Percentiles rank a stretch among this genome's conserved stretches.
Evolutionary conservation across 2,113 vertebrate genomes (phyloP).

Genomic region (Gymnorhina tibicen): DNA sequence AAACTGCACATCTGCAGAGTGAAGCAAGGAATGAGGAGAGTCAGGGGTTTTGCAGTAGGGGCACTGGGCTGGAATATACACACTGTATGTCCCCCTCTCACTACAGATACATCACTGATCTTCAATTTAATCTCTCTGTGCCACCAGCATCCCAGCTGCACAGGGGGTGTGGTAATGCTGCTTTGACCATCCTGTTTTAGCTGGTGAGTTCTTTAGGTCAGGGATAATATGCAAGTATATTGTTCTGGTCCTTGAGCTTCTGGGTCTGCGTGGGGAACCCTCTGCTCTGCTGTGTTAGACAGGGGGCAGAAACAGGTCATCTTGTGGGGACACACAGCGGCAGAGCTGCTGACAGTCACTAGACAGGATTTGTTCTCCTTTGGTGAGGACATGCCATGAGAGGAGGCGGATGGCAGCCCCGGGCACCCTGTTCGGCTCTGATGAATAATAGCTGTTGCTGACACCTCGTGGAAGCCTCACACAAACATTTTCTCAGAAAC

Average conservation of each 20-base stretch:
- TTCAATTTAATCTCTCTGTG: neutral
- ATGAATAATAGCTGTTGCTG: slow-evolving; percentile 34
- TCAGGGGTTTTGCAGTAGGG: neutral
- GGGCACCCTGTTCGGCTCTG: neutral
- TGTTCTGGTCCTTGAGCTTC: neutral
- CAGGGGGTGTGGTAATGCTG: rapidly evolving
- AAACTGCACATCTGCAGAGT: neutral
- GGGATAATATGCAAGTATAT: neutral
- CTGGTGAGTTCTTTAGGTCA: neutral
- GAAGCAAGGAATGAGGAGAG: neutral
- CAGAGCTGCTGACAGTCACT: neutral
- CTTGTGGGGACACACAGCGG: rapidly evolving
- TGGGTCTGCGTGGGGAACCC: rapidly evolving
- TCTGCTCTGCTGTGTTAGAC: neutral
- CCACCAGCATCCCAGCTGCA: neutral
- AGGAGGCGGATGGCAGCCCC: neutral
- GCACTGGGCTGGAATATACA: neutral
- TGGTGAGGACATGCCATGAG: neutral
- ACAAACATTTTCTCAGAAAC: neutral
- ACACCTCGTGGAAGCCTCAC: slow-evolving; percentile 32
- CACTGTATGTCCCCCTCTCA: neutral
- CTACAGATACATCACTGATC: rapidly evolving
- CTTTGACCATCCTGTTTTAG: neutral
- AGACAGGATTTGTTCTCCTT: neutral
- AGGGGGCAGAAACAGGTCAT: neutral